Conservation (phyloP, 2,797 vertebrate genomes). For the Paedocypris micromegethes region DNA sequence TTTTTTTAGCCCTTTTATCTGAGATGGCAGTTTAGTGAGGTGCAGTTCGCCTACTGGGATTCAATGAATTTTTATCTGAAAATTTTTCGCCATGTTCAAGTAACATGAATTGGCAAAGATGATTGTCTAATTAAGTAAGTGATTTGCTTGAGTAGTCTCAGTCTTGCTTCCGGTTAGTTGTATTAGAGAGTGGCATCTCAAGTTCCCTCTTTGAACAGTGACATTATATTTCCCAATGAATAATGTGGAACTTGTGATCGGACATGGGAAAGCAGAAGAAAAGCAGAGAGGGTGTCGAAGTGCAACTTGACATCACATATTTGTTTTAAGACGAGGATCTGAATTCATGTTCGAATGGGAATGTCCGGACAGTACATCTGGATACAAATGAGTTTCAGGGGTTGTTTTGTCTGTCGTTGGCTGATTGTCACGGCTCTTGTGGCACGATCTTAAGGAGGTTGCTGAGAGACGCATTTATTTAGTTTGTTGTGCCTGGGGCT, state of each 20-base stretch:
- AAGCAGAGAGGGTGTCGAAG: slow-evolving; percentile 14
- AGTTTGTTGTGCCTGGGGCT: slow-evolving; percentile 50
- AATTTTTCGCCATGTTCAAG: slow-evolving; percentile 65
- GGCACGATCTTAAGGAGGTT: slow-evolving; percentile 51
- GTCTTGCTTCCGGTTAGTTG: slow-evolving; percentile 10
- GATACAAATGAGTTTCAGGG: slow-evolving; percentile 40
- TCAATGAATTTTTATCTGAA: slow-evolving; percentile 58
- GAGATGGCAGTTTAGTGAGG: slow-evolving; percentile 46
- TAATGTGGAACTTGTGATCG: slow-evolving; percentile 15
- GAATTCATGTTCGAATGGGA: slow-evolving; percentile 11
- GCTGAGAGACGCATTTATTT: slow-evolving; percentile 51
- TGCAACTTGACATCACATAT: neutral
- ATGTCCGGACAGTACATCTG: slow-evolving; percentile 45
- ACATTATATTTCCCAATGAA: slow-evolving; percentile 25
- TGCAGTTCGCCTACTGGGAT: slow-evolving; percentile 64
- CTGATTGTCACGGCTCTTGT: slow-evolving; percentile 49
- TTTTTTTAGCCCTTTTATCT: slow-evolving; percentile 46
- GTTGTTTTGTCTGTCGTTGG: slow-evolving; percentile 47
- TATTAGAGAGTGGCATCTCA: slow-evolving; percentile 19
- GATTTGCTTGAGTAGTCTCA: slow-evolving; percentile 24
- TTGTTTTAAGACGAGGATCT: slow-evolving; percentile 9
- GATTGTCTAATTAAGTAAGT: neutral
- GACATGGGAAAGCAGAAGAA: slow-evolving; percentile 24
- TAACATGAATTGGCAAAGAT: slow-evolving; percentile 20
- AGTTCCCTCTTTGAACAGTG: slow-evolving; percentile 16